Conservation (phyloP, 2,888 invertebrate species). For the Boloria selene region DNA sequence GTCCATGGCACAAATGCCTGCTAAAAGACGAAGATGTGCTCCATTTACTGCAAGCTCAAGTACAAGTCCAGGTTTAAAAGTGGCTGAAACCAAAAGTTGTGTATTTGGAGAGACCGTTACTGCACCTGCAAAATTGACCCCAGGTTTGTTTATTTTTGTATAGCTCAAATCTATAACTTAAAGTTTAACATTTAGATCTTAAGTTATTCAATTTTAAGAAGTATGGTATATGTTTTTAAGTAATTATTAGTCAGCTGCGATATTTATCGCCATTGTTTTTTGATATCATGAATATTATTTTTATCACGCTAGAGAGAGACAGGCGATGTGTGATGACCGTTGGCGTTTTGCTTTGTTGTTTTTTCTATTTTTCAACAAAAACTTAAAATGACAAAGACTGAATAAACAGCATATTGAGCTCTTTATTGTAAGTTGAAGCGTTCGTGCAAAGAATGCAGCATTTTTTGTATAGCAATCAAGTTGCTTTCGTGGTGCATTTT, state of each 20-base stretch:
- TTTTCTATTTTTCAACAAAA: conserved; percentile 42
- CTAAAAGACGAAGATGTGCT: conserved; percentile 94
- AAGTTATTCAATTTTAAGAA: conserved; percentile 1
- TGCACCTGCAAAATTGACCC: conserved; percentile 89
- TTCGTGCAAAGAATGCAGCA: conserved; percentile 10
- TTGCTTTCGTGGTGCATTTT: conserved; percentile 6
- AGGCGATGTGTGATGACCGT: conserved; percentile 64
- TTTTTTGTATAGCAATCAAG: conserved; percentile 19
- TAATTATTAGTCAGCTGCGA: conserved; percentile 58
- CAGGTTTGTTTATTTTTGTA: conserved; percentile 86
- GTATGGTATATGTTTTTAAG: conserved; percentile 5
- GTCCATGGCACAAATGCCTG: conserved; percentile 92
- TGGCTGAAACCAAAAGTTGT: conserved; percentile 85
- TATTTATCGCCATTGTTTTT: conserved; percentile 70
- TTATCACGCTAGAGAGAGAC: conserved; percentile 73
- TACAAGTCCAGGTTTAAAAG: conserved; percentile 77
- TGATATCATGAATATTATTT: conserved; percentile 73
- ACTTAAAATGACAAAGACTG: conserved; percentile 30
- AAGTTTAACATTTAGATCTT: conserved; percentile 4
- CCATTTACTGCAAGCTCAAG: conserved; percentile 88
- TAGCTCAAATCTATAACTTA: conserved; percentile 26
- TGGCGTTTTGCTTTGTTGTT: conserved; percentile 66
- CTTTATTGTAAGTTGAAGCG: conserved; percentile 9
- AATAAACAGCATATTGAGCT: conserved; percentile 26
- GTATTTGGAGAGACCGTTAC: conserved; percentile 92